A percentile compares a stretch with the other conserved stretches of the same genome.
These are phyloP conservation scores for Chionoecetes opilio DNA, from an alignment of 1,140 invertebrate genomes.

Conservation along the genomic window DNA sequence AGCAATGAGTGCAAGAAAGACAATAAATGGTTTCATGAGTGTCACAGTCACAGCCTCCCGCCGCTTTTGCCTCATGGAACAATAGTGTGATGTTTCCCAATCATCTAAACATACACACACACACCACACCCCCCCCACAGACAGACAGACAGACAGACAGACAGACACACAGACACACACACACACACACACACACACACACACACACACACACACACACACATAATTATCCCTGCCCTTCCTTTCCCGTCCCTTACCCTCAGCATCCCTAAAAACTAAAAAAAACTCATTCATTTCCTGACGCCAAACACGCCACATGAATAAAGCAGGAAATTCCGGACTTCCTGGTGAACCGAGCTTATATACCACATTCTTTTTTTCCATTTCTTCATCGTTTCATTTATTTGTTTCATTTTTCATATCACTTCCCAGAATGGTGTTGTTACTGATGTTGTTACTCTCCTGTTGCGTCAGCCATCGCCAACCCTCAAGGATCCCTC, in stretches of 20 bases:
- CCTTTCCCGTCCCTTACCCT: neutral
- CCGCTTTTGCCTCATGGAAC: neutral
- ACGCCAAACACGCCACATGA: neutral
- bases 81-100: neutral
- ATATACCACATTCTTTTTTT: neutral
- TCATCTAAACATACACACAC: neutral
- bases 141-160: neutral
- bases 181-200: neutral
- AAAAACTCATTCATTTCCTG: neutral
- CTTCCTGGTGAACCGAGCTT: neutral
- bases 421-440: neutral
- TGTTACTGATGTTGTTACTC: neutral
- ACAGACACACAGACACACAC: neutral
- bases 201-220: constrained; percentile 12
- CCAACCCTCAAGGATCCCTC: neutral
- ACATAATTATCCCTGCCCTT: neutral
- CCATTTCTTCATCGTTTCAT: neutral
- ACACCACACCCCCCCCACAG: neutral
- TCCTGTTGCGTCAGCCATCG: neutral
- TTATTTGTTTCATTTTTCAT: neutral
- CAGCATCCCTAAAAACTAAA: neutral
- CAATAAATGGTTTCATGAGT: neutral
- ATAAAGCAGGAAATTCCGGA: neutral
- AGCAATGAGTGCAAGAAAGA: too few species aligned
- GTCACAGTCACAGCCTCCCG: neutral